Conservation (phyloP, 2,888 invertebrate species). For the Pristionchus fissidentatus region DNA sequence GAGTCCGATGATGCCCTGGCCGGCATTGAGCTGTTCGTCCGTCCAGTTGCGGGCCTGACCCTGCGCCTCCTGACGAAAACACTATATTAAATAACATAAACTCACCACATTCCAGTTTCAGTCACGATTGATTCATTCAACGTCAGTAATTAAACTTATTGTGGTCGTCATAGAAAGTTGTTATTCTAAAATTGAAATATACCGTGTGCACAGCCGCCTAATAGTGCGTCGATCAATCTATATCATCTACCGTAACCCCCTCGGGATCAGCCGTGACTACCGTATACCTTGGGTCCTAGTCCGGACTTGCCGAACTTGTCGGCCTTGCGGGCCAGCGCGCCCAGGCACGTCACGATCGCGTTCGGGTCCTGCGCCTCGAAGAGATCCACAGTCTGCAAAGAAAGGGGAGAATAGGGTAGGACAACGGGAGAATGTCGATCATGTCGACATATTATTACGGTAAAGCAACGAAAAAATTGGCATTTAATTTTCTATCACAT, state of each 20-base stretch:
- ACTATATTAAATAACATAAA: background rate
- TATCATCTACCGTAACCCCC: background rate
- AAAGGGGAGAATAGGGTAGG: too few relatives aligned
- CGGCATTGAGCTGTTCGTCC: conserved; percentile 86
- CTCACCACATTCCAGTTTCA: too few relatives aligned
- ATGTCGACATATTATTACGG: too few relatives aligned
- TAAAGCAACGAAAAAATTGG: too few relatives aligned
- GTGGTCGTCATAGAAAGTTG: too few relatives aligned
- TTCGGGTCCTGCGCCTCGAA: conserved; percentile 92
- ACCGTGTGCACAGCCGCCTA: too few relatives aligned
- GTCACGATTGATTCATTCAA: too few relatives aligned
- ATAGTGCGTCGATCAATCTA: background rate
- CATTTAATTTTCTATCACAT: too few relatives aligned
- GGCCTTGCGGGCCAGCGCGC: conserved; percentile 91
- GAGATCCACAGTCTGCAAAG: conserved; percentile 97
- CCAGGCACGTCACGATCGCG: conserved; percentile 93
- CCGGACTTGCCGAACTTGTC: conserved; percentile 64
- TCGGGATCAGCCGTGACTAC: background rate
- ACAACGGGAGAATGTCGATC: too few relatives aligned
- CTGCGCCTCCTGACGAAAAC: conserved; percentile 84
- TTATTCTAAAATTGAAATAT: too few relatives aligned
- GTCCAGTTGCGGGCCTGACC: conserved; percentile 93
- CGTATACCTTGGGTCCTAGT: conserved; percentile 63
- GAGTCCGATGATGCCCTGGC: conserved; percentile 83
- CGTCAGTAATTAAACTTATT: too few relatives aligned